Percentiles rank a stretch among this genome's conserved stretches.
Conservation (phyloP, 2,888 invertebrate species). For the Notodonta dromedarius region DNA sequence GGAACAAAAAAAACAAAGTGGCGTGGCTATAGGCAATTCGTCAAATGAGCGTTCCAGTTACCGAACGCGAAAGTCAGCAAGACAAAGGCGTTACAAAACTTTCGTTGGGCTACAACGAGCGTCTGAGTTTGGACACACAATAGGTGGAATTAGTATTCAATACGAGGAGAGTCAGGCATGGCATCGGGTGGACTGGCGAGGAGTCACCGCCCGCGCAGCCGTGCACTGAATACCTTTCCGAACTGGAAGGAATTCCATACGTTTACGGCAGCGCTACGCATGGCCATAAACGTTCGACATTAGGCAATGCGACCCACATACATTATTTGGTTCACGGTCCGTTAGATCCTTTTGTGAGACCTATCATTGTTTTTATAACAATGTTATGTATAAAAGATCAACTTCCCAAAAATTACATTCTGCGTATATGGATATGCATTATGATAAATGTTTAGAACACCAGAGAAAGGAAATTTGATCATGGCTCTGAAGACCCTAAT, state of each 20-base stretch:
- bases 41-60: slow-evolving; percentile 68
- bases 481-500: not conserved
- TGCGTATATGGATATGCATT: not conserved
- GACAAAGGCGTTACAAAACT: slow-evolving; percentile 77
- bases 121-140: slow-evolving; percentile 63
- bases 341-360: slow-evolving; percentile 63
- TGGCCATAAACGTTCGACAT: slow-evolving; percentile 66
- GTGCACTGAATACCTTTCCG: slow-evolving; percentile 72
- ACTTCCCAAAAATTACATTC: not conserved
- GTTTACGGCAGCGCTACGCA: slow-evolving; percentile 60
- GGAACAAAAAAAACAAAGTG: slow-evolving; percentile 22
- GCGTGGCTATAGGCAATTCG: slow-evolving; percentile 31
- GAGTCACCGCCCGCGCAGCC: slow-evolving; percentile 76
- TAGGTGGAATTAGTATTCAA: slow-evolving; percentile 76
- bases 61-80: slow-evolving; percentile 72
- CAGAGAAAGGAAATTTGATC: not conserved
- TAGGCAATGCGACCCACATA: slow-evolving; percentile 72
- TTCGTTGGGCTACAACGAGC: slow-evolving; percentile 64
- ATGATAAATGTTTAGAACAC: not conserved
- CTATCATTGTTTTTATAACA: slow-evolving; percentile 43
- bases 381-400: slow-evolving; percentile 13
- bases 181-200: slow-evolving; percentile 71
- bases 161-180: slow-evolving; percentile 59
- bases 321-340: slow-evolving; percentile 67
- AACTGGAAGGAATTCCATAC: slow-evolving; percentile 64